Percentiles rank a stretch among this genome's conserved stretches.
These are phyloP conservation scores for Eonycteris spelaea DNA, from an alignment of 2,113 vertebrate genomes.

Conservation along the genomic window DNA sequence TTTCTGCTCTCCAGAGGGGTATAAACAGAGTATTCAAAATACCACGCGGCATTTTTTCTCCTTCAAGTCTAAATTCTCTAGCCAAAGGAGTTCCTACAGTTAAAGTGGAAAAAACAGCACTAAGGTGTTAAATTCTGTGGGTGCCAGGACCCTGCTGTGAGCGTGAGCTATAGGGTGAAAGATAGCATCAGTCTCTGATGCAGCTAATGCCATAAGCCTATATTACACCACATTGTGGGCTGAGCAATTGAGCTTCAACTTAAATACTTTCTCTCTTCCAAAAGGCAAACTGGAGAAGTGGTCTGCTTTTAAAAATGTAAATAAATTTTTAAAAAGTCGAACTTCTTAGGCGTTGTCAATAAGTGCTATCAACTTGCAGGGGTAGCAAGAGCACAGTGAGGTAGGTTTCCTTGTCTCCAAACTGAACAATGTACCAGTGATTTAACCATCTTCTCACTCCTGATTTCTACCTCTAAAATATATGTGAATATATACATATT, in stretches of 20 bases:
- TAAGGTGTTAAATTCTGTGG: background rate
- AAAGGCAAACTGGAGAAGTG: background rate
- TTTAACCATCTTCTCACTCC: background rate
- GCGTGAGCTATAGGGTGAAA: background rate
- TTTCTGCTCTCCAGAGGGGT: background rate
- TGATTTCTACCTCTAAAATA: background rate
- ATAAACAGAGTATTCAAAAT: background rate
- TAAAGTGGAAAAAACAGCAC: background rate
- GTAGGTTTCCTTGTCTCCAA: background rate
- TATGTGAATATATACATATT: background rate
- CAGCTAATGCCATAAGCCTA: background rate
- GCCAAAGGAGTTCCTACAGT: background rate
- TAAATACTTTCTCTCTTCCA: background rate
- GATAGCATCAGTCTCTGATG: fast-evolving
- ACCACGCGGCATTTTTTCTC: background rate
- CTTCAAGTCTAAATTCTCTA: background rate
- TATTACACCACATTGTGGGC: fast-evolving
- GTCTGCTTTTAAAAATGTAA: background rate
- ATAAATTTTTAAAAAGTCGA: background rate
- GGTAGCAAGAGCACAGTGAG: background rate
- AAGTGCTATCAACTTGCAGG: background rate
- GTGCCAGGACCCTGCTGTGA: no score
- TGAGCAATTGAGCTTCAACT: fast-evolving
- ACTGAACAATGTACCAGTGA: background rate
- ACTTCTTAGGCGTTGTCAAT: background rate